Conservation (phyloP, 2,113 vertebrate genomes). For the Elanoides forficatus region DNA sequence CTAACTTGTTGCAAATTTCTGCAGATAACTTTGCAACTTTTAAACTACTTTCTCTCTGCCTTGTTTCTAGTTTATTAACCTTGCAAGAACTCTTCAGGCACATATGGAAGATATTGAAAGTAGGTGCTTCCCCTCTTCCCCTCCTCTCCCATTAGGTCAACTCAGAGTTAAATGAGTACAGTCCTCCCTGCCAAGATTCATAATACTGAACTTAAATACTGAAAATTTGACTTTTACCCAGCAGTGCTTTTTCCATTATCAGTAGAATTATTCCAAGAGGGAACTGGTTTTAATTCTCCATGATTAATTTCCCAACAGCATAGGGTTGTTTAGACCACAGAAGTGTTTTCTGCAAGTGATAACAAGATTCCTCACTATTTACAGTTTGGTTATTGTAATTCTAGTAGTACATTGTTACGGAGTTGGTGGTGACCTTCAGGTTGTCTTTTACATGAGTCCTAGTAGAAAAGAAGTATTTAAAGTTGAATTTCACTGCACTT, state of each 20-base stretch:
- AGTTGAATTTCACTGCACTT: background rate
- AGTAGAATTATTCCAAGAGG: background rate
- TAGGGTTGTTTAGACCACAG: background rate
- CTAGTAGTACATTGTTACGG: rapidly evolving
- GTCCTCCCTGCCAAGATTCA: slow-evolving; percentile 44
- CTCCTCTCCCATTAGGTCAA: slow-evolving; percentile 55
- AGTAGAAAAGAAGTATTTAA: background rate
- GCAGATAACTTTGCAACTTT: slow-evolving; percentile 73
- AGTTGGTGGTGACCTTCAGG: background rate
- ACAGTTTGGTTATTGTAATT: background rate
- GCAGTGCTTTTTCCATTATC: background rate
- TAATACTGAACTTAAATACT: background rate
- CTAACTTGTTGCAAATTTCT: slow-evolving; percentile 66
- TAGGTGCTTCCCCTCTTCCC: slow-evolving; percentile 78
- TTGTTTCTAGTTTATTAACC: slow-evolving; percentile 97
- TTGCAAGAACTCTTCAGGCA: slow-evolving; percentile 97
- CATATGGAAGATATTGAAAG: slow-evolving; percentile 99
- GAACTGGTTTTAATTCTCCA: background rate
- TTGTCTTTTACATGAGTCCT: background rate
- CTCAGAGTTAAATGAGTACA: slow-evolving; percentile 50
- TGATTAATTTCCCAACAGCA: background rate
- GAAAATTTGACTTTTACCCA: background rate
- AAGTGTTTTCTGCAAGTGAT: background rate
- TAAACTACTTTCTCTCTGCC: slow-evolving; percentile 80
- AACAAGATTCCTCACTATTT: background rate